These are phyloP conservation scores for Nettapus auritus DNA, from an alignment of 2,113 vertebrate species.

Conservation along the genomic window DNA sequence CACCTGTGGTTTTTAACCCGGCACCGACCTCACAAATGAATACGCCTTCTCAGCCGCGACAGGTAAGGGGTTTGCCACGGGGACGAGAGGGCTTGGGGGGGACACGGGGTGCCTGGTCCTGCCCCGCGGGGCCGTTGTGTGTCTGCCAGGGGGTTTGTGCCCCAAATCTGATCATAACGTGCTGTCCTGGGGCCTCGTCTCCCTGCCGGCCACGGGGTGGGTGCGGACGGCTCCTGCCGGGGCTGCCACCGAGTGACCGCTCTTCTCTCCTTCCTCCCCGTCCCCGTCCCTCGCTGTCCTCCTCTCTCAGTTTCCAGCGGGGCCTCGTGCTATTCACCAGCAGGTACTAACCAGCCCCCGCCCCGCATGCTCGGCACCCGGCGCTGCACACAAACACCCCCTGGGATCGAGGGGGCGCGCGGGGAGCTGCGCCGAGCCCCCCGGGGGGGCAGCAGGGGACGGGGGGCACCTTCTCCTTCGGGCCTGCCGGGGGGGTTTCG, in stretches of 20 bases:
- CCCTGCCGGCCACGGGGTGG: background rate
- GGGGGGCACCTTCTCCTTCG: fast-evolving
- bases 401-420: background rate
- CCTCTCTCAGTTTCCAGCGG: constrained; percentile 86
- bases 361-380: background rate
- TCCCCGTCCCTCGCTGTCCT: constrained; percentile 75
- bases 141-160: background rate
- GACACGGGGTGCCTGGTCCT: background rate
- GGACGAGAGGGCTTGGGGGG: background rate
- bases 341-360: constrained; percentile 82
- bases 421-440: background rate
- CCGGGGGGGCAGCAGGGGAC: background rate
- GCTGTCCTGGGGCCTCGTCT: background rate
- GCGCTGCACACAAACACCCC: constrained; percentile 50
- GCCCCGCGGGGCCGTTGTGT: fast-evolving
- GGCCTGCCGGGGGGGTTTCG: background rate
- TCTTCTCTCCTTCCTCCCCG: constrained; percentile 73
- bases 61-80: constrained; percentile 81
- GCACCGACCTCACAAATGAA: constrained; percentile 95
- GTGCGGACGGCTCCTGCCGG: background rate
- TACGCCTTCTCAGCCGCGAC: constrained; percentile 91
- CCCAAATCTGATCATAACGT: fast-evolving
- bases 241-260: constrained; percentile 53
- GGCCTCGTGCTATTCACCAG: constrained; percentile 88
- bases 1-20: constrained; percentile 92